Evolutionary conservation across 2,113 vertebrate species (phyloP).

Genomic region (Hypomesus transpacificus): DNA sequence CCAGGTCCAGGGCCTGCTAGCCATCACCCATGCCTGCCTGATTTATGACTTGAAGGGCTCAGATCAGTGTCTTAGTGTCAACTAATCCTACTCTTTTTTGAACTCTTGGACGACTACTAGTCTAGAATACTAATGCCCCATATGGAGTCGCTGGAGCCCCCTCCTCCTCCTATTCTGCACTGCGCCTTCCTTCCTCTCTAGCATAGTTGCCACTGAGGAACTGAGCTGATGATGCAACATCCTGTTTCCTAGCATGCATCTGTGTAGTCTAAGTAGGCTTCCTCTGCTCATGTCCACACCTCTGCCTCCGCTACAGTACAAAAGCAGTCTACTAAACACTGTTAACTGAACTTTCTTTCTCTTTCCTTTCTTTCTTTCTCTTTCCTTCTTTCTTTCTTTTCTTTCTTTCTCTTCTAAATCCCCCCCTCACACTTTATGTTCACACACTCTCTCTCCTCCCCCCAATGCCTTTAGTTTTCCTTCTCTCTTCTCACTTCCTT

Average conservation of each 20-base stretch:
- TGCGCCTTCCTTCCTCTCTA: slow-evolving; percentile 15
- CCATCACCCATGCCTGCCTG: no score
- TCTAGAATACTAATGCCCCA: not conserved
- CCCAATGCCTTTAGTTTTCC: slow-evolving; percentile 8
- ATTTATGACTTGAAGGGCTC: not conserved
- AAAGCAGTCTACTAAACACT: not conserved
- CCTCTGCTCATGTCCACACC: not conserved
- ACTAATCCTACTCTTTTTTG: no score
- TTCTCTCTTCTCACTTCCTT: slow-evolving; percentile 21
- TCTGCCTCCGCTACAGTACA: not conserved
- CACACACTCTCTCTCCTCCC: not conserved
- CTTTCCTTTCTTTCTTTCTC: slow-evolving; percentile 14
- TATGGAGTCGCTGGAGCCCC: not conserved
- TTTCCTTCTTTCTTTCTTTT: not conserved
- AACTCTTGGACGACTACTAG: no score
- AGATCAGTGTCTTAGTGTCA: not conserved
- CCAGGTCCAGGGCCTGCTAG: no score
- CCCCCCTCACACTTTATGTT: not conserved
- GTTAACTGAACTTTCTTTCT: not conserved
- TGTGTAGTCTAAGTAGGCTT: no score
- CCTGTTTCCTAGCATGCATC: slow-evolving; percentile 50
- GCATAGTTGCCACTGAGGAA: slow-evolving; percentile 24
- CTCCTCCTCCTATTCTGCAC: slow-evolving; percentile 47
- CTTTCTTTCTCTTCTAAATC: not conserved
- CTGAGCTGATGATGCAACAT: slow-evolving; percentile 52